Conservation (phyloP, 1,140 invertebrate species). For the Cherax quadricarinatus region DNA sequence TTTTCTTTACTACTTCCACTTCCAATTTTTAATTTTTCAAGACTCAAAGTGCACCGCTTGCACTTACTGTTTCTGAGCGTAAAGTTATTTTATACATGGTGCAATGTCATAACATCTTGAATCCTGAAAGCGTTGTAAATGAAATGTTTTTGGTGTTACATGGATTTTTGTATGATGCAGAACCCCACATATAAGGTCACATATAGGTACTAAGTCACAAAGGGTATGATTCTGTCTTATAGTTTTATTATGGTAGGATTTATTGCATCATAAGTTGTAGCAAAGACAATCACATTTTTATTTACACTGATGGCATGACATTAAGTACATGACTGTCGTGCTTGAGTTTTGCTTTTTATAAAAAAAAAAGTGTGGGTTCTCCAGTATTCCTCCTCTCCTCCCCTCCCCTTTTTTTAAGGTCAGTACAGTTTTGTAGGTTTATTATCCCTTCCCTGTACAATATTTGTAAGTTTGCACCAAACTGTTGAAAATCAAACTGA, state of each 20-base stretch:
- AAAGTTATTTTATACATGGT: constrained; percentile 67
- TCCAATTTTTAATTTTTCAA: constrained; percentile 64
- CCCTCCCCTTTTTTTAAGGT: constrained; percentile 51
- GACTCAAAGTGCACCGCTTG: constrained; percentile 57
- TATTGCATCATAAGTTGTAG: constrained; percentile 57
- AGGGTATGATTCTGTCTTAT: constrained; percentile 56
- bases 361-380: constrained; percentile 64
- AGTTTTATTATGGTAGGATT: constrained; percentile 48
- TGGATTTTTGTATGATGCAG: constrained; percentile 68
- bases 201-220: constrained; percentile 68
- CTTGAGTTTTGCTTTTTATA: constrained; percentile 40
- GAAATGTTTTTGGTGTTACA: constrained; percentile 66
- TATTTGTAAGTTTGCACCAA: constrained; percentile 73
- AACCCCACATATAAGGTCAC: constrained; percentile 69
- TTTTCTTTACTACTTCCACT: constrained; percentile 63
- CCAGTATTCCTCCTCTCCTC: constrained; percentile 59
- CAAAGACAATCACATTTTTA: constrained; percentile 64
- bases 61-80: constrained; percentile 51
- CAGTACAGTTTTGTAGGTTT: constrained; percentile 70
- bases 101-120: constrained; percentile 63
- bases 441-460: constrained; percentile 70
- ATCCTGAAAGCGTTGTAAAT: constrained; percentile 58
- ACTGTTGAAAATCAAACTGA: constrained; percentile 71
- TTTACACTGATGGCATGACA: constrained; percentile 48
- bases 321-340: constrained; percentile 27